Evolutionary conservation across 2,113 vertebrate genomes (phyloP), one percentile per base, ranked within the genome.

Genomic region (Gavialis gangeticus): DNA sequence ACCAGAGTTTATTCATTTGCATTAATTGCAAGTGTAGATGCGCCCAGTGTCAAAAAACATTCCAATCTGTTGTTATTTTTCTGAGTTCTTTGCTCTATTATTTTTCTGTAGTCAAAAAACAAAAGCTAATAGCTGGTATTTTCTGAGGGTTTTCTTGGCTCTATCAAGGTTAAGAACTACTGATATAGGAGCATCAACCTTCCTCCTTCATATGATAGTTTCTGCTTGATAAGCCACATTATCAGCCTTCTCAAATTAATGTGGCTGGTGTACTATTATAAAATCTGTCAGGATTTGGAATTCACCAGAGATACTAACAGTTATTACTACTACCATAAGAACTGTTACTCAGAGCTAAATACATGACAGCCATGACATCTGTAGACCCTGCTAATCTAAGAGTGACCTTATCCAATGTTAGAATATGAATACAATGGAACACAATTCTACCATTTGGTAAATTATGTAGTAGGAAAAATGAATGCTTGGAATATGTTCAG

Each of bases 361-460:
- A 16, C 90, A 87, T 94, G 90, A 75, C 82, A 89, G 4, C 67
- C 85, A 82, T 81, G 79, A 96, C 88, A 69, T 46, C 75, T 5
- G 71, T 75, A 88, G 60, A 92, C 87, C 69, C 80, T 90, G 77
- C 82, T 92, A 84, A 94, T 95, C 89, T 94, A 75, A 87, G 84
- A 95, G 90, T 90, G 84, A 91, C 84, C 79, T 95, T 93, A 76
- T 14, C 94, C 78, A 85, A 92, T 79, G 94, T 82, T 90, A 83
- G 94, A 93, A 96, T 91, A 62, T 93, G 77, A 91, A 96, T 95
- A 95, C 84, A 96, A 89, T 94, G 30, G 89, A 94, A 96, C 84
- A 94, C 90, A 94, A 69, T 90, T 82, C 59, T 87, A 79, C 93
- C 85, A 91, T 96, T 94, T 97, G 88, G 94, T 96, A 93, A 95